Base-by-base conservation (phyloP, 2,797 vertebrate species). In the Tauraco hartlaubi region DNA sequence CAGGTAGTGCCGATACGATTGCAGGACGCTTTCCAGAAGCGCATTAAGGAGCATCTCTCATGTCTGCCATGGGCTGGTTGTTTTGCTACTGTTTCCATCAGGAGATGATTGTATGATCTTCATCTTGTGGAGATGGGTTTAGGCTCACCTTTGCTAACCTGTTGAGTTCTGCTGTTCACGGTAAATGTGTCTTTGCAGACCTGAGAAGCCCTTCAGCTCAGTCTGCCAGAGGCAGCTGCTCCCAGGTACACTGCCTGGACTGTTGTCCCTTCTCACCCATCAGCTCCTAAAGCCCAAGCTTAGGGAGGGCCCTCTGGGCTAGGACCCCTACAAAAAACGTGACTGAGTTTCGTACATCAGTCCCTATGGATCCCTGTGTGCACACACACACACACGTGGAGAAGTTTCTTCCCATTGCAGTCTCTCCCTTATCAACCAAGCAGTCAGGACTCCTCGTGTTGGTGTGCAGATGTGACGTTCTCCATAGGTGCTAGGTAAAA, bases 381-480 rank as follows among this genome's bases (percentile, higher is more conserved):
- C 25, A 6, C 1, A 4, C 26, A 58, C 19, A 58, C 19, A 17
- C 1, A 0, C 12, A 26, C 1, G 0, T 14, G 41, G n/a, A 41
- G 61, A 33, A 74, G 33, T 11, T 22, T 23, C 6, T 61, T 35
- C n/a, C 35, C 43, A 15, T 20, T 1, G 1, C 18, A 9, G 31
- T 12, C 35, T 33, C n/a, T 76, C 9, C 14, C 6, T 14, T 17
- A 5, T 25, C 55, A 12, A 4, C 21, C 2, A 1, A 22, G 31
- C 25, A 48, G 63, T 39, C 43, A n/a, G 35, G n/a, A 20, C 64
- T 77, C 39, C 22, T 43, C 13, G 6, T 31, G 31, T 33, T n/a
- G 41, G 25, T 23, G 52, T 43, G 37, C 63, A 43, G 28, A 12
- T 52, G 68, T 49, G 74, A n/a, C 23, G 4, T 31, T 28, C 39